These are phyloP conservation scores for Syngnathus rostellatus DNA, from an alignment of 2,797 vertebrate species.

Conservation along the genomic window DNA sequence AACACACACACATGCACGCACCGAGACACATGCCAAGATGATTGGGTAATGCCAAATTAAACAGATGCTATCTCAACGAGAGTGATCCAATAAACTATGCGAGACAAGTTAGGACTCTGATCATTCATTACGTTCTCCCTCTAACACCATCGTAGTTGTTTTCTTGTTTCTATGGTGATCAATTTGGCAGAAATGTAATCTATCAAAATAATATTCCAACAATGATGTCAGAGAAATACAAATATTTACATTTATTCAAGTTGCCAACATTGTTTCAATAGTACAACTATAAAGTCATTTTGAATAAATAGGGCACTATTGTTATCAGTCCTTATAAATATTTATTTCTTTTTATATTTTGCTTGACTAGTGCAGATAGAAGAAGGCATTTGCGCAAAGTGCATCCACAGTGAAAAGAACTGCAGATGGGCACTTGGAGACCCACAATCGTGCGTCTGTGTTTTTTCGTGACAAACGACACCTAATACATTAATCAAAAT, in stretches of 20 bases:
- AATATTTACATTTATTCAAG: not conserved
- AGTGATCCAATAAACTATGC: constrained; percentile 51
- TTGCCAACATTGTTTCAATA: not conserved
- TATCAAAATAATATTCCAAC: not conserved
- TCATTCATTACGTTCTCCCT: constrained; percentile 12
- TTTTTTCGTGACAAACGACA: not conserved
- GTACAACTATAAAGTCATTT: not conserved
- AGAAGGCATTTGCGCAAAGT: too few species aligned
- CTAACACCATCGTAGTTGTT: constrained; percentile 8
- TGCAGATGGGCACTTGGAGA: too few species aligned
- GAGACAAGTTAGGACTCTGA: constrained; percentile 58
- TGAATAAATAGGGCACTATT: not conserved
- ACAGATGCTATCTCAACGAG: constrained; percentile 46
- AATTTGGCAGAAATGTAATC: constrained; percentile 11
- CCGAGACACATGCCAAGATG: constrained; percentile 33
- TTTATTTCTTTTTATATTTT: too few species aligned
- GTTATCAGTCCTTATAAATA: not conserved
- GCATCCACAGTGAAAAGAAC: too few species aligned
- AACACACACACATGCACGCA: constrained; percentile 15
- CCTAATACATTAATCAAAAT: not conserved
- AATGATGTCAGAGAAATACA: not conserved
- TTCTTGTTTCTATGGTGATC: constrained; percentile 15
- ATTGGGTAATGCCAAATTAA: constrained; percentile 49
- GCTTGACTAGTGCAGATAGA: too few species aligned
- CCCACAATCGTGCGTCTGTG: too few species aligned